Conservation (phyloP, 2,797 vertebrate species). For the Pogonophryne albipinna region DNA sequence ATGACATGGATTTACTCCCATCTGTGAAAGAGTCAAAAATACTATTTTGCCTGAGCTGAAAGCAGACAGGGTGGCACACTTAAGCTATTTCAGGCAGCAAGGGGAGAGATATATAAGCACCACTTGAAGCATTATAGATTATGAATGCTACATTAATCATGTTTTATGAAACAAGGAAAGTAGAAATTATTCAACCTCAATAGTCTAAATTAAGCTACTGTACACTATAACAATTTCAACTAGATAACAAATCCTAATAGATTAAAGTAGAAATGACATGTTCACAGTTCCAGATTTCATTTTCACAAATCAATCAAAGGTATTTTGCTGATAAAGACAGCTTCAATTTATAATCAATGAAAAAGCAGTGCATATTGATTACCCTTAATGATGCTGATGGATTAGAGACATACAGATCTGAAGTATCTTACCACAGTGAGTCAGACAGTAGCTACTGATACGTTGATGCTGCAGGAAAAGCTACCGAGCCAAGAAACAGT, state of each 20-base stretch:
- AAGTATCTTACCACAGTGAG: constrained; percentile 66
- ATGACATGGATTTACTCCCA: constrained; percentile 63
- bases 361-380: constrained; percentile 4
- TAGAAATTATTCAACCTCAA: neutral
- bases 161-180: neutral
- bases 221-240: neutral
- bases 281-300: too few relatives aligned
- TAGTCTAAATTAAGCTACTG: neutral
- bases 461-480: constrained; percentile 9
- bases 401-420: neutral
- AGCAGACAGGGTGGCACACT: constrained; percentile 1
- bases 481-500: constrained; percentile 31
- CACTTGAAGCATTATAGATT: constrained; percentile 12
- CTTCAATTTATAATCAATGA: constrained; percentile 12
- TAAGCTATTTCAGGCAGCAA: constrained; percentile 21
- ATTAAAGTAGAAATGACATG: neutral
- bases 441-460: constrained; percentile 20
- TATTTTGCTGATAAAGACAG: constrained; percentile 3
- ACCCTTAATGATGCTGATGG: neutral
- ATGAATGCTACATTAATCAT: neutral
- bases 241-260: neutral
- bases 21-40: constrained; percentile 58
- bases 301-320: too few relatives aligned
- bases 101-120: constrained; percentile 7
- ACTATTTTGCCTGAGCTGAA: constrained; percentile 51